These are phyloP conservation scores for Artemisiospiza belli DNA, from an alignment of 2,113 vertebrate species.

Conservation along the genomic window DNA sequence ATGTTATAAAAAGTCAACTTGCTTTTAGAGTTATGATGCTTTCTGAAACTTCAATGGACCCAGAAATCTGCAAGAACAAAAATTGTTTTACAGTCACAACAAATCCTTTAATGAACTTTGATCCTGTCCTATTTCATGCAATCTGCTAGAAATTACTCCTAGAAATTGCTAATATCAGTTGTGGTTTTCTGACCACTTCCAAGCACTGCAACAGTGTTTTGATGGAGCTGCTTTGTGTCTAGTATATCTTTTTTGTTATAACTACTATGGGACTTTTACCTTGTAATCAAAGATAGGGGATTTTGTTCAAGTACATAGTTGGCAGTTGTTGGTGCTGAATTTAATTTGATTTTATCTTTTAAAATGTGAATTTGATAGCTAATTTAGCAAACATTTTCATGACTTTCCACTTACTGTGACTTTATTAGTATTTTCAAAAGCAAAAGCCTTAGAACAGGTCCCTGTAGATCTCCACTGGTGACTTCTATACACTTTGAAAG, in stretches of 20 bases:
- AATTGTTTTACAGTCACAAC: neutral
- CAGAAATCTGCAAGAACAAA: neutral
- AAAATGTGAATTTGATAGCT: neutral
- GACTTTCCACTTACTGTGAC: neutral
- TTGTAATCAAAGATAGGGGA: accelerated
- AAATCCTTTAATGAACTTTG: neutral
- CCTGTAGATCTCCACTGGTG: neutral
- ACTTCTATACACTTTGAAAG: neutral
- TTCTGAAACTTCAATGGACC: neutral
- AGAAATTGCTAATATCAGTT: neutral
- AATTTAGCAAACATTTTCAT: neutral
- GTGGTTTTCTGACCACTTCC: neutral
- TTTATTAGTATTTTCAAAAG: neutral
- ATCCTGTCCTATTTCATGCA: neutral
- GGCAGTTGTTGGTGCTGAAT: neutral
- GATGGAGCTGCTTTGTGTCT: neutral
- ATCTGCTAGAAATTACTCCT: neutral
- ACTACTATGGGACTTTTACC: neutral
- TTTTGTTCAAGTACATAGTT: neutral
- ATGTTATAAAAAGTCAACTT: neutral
- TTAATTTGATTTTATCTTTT: neutral
- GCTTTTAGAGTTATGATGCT: neutral
- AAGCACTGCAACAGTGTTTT: neutral
- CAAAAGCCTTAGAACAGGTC: neutral
- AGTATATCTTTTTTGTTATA: neutral